phyloP scores from a whole-genome alignment of 2,888 invertebrate genomes.

The Amblyjoppa proteus region DNA sequence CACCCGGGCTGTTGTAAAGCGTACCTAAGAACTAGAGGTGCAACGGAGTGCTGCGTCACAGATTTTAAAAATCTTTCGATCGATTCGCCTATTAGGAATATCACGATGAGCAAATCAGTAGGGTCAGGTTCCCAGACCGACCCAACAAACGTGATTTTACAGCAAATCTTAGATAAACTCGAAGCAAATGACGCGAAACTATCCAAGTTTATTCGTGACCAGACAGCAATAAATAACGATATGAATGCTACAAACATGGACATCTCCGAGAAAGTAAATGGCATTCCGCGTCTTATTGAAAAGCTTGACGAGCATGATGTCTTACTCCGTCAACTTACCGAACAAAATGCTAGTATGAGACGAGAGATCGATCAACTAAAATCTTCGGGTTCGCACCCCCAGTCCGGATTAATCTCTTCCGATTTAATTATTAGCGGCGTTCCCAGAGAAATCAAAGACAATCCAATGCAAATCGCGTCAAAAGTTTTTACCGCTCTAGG shows the following conservation, averaged over 20 bases:
- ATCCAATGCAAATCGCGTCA: neutral
- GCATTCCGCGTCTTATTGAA: neutral
- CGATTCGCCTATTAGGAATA: too few species aligned
- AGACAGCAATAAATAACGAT: neutral
- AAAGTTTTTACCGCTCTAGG: neutral
- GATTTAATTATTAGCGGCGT: neutral
- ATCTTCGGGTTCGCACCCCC: neutral
- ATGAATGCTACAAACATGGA: too few species aligned
- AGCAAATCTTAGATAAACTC: neutral
- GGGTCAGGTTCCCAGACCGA: too few species aligned
- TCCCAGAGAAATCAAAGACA: neutral
- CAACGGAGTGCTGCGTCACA: too few species aligned
- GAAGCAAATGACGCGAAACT: neutral
- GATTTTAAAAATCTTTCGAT: too few species aligned
- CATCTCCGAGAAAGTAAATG: neutral
- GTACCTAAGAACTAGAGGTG: too few species aligned
- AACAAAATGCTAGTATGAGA: neutral
- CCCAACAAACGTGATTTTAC: too few species aligned
- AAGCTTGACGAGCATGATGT: conserved; percentile 4
- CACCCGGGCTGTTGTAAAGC: too few species aligned
- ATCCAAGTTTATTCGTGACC: neutral
- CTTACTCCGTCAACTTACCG: neutral
- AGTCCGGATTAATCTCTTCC: neutral
- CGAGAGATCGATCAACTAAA: conserved; percentile 3
- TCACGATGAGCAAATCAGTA: too few species aligned